Base-by-base conservation (phyloP, 2,113 vertebrate genomes). In the Channa argus region DNA sequence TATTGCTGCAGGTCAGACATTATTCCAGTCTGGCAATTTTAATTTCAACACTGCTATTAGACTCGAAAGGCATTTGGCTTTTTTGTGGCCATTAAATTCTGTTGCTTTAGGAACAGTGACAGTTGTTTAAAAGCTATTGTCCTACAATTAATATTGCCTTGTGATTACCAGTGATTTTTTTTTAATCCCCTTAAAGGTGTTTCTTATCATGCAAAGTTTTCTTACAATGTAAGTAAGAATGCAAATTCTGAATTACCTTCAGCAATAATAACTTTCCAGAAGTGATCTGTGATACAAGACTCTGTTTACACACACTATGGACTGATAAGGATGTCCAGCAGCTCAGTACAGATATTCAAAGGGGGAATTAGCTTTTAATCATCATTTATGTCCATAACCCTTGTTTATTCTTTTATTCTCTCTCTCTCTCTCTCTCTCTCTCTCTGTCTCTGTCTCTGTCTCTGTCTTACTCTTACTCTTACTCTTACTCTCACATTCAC, bases 1-100 rank as follows among this genome's bases (percentile, higher is more conserved):
- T 59, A 39, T 78, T 65, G 61, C 54, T 66, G 14, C 11, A 45
- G 65, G 12, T 45, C 45, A 62, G 49, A 56, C 55, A 9, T 14
- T 8, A 45, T 51, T 67, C 24, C 13, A 50, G 5, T 14, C 46
- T 37, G 1, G 3, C 5, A 33, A 5, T 10, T 63, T 65, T 60
- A 15, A 12, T 62, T 52, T 50, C 1, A 33, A 4, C 9, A 3
- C 15, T 34, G 10, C 5, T 5, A 14, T 67, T 36, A 44, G n/a
- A 33, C 36, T 14, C 36, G 3, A 46, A 14, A 46, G 24, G 6
- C 34, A 33, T 58, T 15, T 56, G 38, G 8, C 14, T 55, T 6
- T 50, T 56, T 46, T 46, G 13, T 34, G 24, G 50, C 74, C 2
- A 14, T 33, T 51, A 9, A 33, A 36, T 54, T 34, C 3, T 10